Percentiles rank a stretch among this genome's conserved stretches.
Conservation (phyloP, 2,888 invertebrate genomes). For the Pollenia amentaria region DNA sequence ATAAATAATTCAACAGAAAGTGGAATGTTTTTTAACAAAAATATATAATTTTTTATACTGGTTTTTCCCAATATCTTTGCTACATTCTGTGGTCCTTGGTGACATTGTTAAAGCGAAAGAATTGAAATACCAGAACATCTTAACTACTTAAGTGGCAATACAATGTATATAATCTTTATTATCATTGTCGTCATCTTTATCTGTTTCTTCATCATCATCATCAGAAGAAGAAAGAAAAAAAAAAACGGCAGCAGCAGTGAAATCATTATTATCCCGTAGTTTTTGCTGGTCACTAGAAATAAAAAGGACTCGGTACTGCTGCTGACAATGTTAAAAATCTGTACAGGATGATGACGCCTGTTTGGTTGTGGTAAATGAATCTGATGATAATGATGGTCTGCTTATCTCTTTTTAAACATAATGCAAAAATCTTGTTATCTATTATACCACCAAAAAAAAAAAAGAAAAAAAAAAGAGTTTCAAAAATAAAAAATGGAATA, state of each 20-base stretch:
- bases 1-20: slow-evolving; percentile 45
- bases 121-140: slow-evolving; percentile 60
- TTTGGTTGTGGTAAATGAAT: slow-evolving; percentile 23
- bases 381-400: slow-evolving; percentile 24
- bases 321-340: slow-evolving; percentile 48
- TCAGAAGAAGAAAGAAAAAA: neutral
- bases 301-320: slow-evolving; percentile 2
- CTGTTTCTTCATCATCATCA: slow-evolving; percentile 33
- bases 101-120: slow-evolving; percentile 43
- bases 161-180: slow-evolving; percentile 66
- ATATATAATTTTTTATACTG: neutral
- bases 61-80: neutral
- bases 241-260: neutral
- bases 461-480: neutral
- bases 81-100: slow-evolving; percentile 4
- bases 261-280: neutral
- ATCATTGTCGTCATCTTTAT: slow-evolving; percentile 56
- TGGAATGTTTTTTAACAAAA: neutral
- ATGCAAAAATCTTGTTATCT: slow-evolving; percentile 57
- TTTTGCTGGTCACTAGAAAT: neutral
- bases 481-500: neutral
- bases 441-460: neutral
- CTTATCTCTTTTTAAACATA: slow-evolving; percentile 41
- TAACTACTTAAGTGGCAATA: slow-evolving; percentile 70
- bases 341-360: slow-evolving; percentile 6